Evolutionary conservation across 64 coral and sea anemone genomes (phyloP).

Genomic region (Pachyseris speciosa): DNA sequence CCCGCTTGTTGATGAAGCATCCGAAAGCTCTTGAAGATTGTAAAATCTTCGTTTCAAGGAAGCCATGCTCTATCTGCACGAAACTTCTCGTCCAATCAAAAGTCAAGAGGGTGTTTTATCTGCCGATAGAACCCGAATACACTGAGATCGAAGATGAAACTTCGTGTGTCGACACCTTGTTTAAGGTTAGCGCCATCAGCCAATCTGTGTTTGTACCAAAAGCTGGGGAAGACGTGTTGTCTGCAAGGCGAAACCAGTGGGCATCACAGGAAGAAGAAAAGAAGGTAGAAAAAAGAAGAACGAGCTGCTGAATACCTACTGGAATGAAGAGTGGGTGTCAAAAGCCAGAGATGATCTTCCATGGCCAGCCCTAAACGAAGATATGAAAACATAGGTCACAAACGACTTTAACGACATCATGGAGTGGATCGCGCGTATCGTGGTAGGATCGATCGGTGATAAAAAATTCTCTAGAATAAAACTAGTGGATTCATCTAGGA

Average conservation of each 20-base stretch:
- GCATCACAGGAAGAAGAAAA: not conserved
- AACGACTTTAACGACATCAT: not conserved
- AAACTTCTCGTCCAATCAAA: slow-evolving; percentile 76
- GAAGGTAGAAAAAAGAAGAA: not conserved
- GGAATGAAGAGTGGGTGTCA: not conserved
- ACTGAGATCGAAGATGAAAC: not conserved
- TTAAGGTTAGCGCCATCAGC: not conserved
- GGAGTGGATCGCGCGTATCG: not conserved
- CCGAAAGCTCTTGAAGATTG: slow-evolving; percentile 20
- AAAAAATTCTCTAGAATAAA: too few species aligned
- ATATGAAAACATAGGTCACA: not conserved
- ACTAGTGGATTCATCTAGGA: not conserved
- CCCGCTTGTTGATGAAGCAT: slow-evolving; percentile 35
- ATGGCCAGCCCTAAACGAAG: not conserved
- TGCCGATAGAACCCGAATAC: slow-evolving; percentile 76
- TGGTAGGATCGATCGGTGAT: not conserved
- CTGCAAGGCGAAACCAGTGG: not conserved
- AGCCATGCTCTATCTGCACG: slow-evolving; percentile 70
- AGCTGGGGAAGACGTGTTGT: not conserved
- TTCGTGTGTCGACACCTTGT: slow-evolving; percentile 38
- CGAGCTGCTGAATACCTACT: not conserved
- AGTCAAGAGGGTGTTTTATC: slow-evolving; percentile 64
- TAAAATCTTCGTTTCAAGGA: slow-evolving; percentile 65
- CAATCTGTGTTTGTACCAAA: not conserved
- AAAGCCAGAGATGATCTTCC: not conserved